Base-by-base conservation (phyloP, 2,113 vertebrate genomes). In the Diadophis punctatus region DNA sequence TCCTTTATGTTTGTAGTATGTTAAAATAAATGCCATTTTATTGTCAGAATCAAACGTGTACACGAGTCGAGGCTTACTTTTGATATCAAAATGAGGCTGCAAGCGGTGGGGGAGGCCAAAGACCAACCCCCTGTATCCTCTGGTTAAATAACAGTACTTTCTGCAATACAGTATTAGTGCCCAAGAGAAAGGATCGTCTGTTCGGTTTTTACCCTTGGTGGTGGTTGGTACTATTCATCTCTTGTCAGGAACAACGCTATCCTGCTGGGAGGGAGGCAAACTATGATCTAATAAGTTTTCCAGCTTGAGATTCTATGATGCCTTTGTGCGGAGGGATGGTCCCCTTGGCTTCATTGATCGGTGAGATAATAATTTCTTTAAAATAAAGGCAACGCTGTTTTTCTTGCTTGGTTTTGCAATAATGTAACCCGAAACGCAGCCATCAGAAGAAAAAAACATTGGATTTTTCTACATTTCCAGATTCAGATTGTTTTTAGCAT, bases 261-360 rank as follows among this genome's bases (percentile, higher is more conserved):
- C 90, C 49, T 43, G 8, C 74, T 39, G 55, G 60, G 53, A 8
- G 87, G 39, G 87, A 89, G 27, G 56, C 27, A 49, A 80, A 55
- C 87, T 51, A 51, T 92, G 92, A 92, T 86, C 87, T 92, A 85
- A 92, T 92, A 58, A 22, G 52, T 51, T 88, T 90, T 86, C 63
- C 91, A 51, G 88, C 53, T 27, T 49, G 88, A 58, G 68, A 86
- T 86, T 90, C 92, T 92, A 86, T 92, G 68, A 92, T 85, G 23
- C 92, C 92, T 92, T 92, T 92, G 92, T 92, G 88, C 10, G 3
- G 88, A 49, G 88, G 51, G 63, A 84, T 27, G 53, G 88, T 68
- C 60, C 68, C 22, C 53, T 90, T 90, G 34, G 87, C 89, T 10
- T 20, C 52, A 84, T 22, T 51, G 25, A 86, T n/a, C 27, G 39